Evolutionary conservation across 2,797 vertebrate genomes (phyloP).

Genomic region (Rallus crepitans): DNA sequence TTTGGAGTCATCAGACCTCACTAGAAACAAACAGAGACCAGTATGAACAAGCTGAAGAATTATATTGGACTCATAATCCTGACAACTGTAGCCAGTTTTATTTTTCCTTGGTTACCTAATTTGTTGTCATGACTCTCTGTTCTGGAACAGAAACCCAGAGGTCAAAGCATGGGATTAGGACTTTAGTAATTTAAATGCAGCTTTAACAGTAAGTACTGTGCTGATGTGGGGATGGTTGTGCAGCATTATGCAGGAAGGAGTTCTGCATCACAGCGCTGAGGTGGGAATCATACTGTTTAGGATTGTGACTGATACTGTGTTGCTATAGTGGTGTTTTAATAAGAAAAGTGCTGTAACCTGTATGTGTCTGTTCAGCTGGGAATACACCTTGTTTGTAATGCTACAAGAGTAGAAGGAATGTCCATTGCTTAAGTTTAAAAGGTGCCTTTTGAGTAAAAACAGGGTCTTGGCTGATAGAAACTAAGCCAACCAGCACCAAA

Average conservation of each 20-base stretch:
- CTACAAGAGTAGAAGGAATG: background rate
- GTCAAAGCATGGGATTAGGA: background rate
- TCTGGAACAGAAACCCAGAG: background rate
- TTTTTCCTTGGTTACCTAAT: constrained; percentile 6
- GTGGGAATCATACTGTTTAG: background rate
- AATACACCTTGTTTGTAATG: background rate
- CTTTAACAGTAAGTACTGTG: background rate
- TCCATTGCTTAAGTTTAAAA: background rate
- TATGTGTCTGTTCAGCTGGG: background rate
- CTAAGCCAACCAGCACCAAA: background rate
- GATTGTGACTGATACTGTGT: background rate
- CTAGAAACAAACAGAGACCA: background rate
- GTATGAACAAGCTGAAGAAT: background rate
- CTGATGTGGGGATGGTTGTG: background rate
- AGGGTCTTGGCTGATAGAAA: background rate
- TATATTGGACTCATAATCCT: background rate
- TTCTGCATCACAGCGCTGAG: background rate
- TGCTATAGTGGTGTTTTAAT: background rate
- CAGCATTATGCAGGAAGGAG: background rate
- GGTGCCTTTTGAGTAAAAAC: background rate
- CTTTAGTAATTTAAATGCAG: background rate
- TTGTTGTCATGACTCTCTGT: background rate
- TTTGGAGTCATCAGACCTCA: background rate
- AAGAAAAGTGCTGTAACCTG: background rate
- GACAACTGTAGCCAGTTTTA: background rate